Base-by-base conservation (phyloP, 2,797 vertebrate genomes). In the Argya squamiceps region DNA sequence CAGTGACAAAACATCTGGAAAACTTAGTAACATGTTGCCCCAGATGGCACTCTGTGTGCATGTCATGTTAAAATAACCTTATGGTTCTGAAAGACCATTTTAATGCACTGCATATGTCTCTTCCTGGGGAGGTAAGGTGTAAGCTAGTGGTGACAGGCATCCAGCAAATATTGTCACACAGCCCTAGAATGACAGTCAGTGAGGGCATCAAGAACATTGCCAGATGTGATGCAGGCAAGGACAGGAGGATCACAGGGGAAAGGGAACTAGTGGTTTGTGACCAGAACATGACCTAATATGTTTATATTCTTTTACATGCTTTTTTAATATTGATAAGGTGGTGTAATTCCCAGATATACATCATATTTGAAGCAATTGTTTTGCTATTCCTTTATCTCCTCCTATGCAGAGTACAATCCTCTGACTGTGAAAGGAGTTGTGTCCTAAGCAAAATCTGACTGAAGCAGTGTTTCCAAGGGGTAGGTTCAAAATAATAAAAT, bases 21-120 rank as follows among this genome's bases (percentile, higher is more conserved):
- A 88, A 70, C 29, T 76, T 73, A 53, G 21, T 83, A 60, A 44
- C 27, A 70, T 37, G 41, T 91, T 94, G 89, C 84, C 89, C 95
- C 89, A 94, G 89, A 88, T 96, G 94, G 76, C 82, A 85, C 64
- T 93, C 75, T 77, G 70, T 73, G 63, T 84, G 82, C 79, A 80
- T 73, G 41, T 56, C 52, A 53, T 24, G 9, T 30, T 76, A 6
- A 77, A 84, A 39, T 65, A 75, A 37, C 50, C 30, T 12, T 32
- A 10, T 1, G 12, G 23, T 23, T 88, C 30, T 71, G 84, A 52
- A 58, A 65, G 69, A 59, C 58, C 22, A 8, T 59, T 30, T 69
- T 81, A 86, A 19, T 24, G 39, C 15, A 30, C 23, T 18, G 29
- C 23, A 9, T 46, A 15, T 16, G 30, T 53, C 53, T 92, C 30